phyloP scores from a whole-genome alignment of 1,140 invertebrate genomes.

The Probaryconus sp. region DNA sequence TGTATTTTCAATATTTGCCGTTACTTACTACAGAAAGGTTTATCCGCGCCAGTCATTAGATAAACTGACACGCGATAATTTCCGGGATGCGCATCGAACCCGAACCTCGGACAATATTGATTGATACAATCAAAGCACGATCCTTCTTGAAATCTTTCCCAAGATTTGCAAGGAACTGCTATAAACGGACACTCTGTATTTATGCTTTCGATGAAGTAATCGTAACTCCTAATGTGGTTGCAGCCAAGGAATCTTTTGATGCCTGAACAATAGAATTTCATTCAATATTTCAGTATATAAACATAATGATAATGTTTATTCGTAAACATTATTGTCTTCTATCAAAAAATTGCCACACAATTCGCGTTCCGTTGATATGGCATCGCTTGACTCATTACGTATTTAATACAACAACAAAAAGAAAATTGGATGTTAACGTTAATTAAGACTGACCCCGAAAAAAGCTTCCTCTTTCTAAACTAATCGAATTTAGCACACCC shows the following conservation, averaged over 20 bases:
- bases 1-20: slow-evolving; percentile 7
- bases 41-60: slow-evolving; percentile 82
- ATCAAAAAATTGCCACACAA: too few relatives aligned
- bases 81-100: slow-evolving; percentile 81
- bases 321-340: too few relatives aligned
- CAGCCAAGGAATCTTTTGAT: slow-evolving; percentile 88
- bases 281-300: slow-evolving; percentile 39
- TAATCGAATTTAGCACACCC: slow-evolving; percentile 83
- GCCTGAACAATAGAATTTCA: slow-evolving; percentile 72
- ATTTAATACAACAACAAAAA: too few relatives aligned
- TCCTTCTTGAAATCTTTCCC: slow-evolving; percentile 85
- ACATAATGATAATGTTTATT: too few relatives aligned
- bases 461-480: slow-evolving; percentile 82
- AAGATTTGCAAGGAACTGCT: slow-evolving; percentile 87
- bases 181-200: slow-evolving; percentile 86
- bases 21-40: slow-evolving; percentile 88
- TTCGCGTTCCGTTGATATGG: too few relatives aligned
- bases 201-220: slow-evolving; percentile 92
- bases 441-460: too few relatives aligned
- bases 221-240: slow-evolving; percentile 90
- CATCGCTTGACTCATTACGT: too few relatives aligned
- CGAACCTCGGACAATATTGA: slow-evolving; percentile 84
- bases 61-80: slow-evolving; percentile 82
- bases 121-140: slow-evolving; percentile 86
- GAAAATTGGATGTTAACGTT: too few relatives aligned